Base-by-base conservation (phyloP, 2,113 vertebrate species). In the Platysternon megacephalum region DNA sequence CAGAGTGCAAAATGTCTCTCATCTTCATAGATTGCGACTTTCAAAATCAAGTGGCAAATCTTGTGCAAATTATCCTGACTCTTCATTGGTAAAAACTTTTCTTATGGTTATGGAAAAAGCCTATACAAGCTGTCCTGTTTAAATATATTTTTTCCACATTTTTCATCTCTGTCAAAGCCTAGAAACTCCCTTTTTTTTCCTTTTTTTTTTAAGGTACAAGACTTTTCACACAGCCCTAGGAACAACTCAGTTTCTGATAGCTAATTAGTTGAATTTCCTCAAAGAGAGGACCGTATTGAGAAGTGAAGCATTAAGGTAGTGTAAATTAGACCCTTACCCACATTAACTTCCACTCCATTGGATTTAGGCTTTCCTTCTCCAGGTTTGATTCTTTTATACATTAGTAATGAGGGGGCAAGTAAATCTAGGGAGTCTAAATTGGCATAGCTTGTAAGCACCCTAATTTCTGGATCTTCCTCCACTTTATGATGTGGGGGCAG, bases 141-240 rank as follows among this genome's bases (percentile, higher is more conserved):
- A 98, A 94, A 97, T 95, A 97, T 88, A 97, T 90, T 95, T 95
- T 97, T 97, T 94, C 93, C 93, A 90, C 0, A 0, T 42, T 97
- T 97, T 94, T 86, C 89, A 97, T 87, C 96, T 90, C 94, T 96
- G 94, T 97, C 89, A 95, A 93, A 96, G 78, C 21, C 39, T 96
- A 61, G 82, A 94, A 97, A 97, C 5, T 94, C 95, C 51, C 97
- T 89, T 90, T 96, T 91, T 81, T 89, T 89, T 94, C 95, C 51
- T 97, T 89, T 90, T 96, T 91, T 81, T 89, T 89, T 90, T 93
- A 84, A 93, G 24, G 11, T 1, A 0, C 92, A 91, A 98, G 95
- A 88, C 72, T 94, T 5, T 84, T 94, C 93, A 97, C 92, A 92
- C 6, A 28, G 83, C 52, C 93, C 89, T 81, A 93, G 95, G 92